Evolutionary conservation across 1,140 invertebrate genomes (phyloP).

Genomic region (Bombus superbus): DNA sequence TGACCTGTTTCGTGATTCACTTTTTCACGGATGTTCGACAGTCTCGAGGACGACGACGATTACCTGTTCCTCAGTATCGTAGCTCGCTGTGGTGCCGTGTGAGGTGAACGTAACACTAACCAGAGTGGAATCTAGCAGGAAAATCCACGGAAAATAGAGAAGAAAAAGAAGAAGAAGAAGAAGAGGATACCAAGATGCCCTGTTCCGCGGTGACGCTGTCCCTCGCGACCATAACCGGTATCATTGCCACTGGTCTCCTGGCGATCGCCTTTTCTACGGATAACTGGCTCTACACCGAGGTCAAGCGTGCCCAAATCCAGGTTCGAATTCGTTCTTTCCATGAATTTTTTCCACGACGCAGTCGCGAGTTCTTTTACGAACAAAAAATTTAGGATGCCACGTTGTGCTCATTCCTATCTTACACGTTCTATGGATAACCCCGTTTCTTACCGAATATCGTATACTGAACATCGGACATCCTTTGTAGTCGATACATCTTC

Average conservation of each 20-base stretch:
- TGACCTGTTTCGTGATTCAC: constrained; percentile 36
- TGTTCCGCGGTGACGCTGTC: constrained; percentile 97
- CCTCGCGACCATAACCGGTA: constrained; percentile 96
- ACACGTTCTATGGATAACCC: neutral
- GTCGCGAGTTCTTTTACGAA: neutral
- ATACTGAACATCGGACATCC: neutral
- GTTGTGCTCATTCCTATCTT: neutral
- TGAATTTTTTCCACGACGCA: neutral
- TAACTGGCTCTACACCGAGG: constrained; percentile 96
- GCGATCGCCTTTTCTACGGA: constrained; percentile 97
- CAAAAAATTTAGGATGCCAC: constrained; percentile 28
- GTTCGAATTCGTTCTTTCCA: constrained; percentile 82
- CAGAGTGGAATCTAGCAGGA: neutral
- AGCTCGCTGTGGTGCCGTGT: constrained; percentile 48
- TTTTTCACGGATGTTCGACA: constrained; percentile 40
- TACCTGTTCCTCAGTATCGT: constrained; percentile 39
- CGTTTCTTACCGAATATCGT: constrained; percentile 13
- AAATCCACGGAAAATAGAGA: constrained; percentile 10
- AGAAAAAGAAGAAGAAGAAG: constrained; percentile 18
- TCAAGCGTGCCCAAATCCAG: constrained; percentile 93
- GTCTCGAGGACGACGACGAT: constrained; percentile 26
- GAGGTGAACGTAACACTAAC: constrained; percentile 55
- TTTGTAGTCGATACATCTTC: neutral
- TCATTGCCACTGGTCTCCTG: constrained; percentile 94
- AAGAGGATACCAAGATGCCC: constrained; percentile 87